A percentile compares a stretch with the other conserved stretches of the same genome.
Conservation (phyloP, 2,888 invertebrate genomes). For the Cetonia aurata region DNA sequence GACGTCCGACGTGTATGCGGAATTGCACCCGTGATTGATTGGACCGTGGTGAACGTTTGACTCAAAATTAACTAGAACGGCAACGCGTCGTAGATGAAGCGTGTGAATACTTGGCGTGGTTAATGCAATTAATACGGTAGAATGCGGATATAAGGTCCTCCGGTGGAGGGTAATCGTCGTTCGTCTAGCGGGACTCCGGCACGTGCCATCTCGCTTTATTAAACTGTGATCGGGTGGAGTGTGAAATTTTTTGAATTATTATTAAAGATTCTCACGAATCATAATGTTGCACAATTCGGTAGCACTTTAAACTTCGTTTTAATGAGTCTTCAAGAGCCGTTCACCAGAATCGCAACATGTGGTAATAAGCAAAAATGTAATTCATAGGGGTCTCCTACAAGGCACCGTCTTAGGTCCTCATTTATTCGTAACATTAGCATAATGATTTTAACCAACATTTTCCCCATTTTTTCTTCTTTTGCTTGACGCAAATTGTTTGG, state of each 20-base stretch:
- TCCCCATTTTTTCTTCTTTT: too few relatives aligned
- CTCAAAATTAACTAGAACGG: constrained; percentile 35
- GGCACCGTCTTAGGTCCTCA: too few relatives aligned
- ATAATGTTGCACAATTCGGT: too few relatives aligned
- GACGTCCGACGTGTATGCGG: constrained; percentile 22
- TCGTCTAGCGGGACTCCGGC: constrained; percentile 17
- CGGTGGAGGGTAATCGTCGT: constrained; percentile 8
- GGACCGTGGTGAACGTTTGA: constrained; percentile 28
- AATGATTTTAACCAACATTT: too few relatives aligned
- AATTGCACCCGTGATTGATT: constrained; percentile 36
- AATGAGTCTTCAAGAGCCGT: too few relatives aligned
- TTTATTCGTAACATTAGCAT: too few relatives aligned
- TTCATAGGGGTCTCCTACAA: too few relatives aligned
- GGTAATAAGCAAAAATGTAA: too few relatives aligned
- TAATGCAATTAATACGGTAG: constrained; percentile 64
- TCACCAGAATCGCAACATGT: too few relatives aligned
- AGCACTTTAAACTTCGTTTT: too few relatives aligned
- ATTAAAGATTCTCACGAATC: not conserved
- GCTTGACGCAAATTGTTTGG: too few relatives aligned
- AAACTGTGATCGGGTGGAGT: constrained; percentile 9
- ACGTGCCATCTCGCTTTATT: constrained; percentile 23
- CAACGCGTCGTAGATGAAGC: constrained; percentile 59
- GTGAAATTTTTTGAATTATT: constrained; percentile 36
- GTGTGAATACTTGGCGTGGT: constrained; percentile 64
- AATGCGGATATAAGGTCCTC: constrained; percentile 56